Evolutionary conservation across 2,888 invertebrate genomes (phyloP), one percentile per base, ranked within the genome.

Genomic region (Schizotus pectinicornis): DNA sequence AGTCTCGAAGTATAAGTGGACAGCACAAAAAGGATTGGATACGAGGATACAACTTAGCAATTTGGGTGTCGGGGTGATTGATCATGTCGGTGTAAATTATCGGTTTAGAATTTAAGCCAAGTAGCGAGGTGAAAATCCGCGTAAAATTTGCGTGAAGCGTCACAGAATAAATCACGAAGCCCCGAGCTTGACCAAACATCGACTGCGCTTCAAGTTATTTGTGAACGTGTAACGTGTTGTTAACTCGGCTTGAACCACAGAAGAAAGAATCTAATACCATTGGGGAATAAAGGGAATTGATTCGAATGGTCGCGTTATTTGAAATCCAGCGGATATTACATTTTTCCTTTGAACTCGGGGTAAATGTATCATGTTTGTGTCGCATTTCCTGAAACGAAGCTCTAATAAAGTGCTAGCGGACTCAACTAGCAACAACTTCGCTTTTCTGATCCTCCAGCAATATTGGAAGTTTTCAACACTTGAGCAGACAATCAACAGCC

Each of bases 251-350:
- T 22, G 22, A 22, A 22, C 22, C 22, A 22, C 22, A 5, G 33
- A 13, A 14, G 46, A 34, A 50, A 14, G 48, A 53, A 58, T 48
- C 49, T 51, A 59, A 59, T 59, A 54, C 56, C 52, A 42, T 38
- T 42, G 41, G 41, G 45, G 56, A 51, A 63, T 63, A 65, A 65
- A 64, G 65, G 65, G 61, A 72, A 70, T 68, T 65, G 69, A 73
- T 64, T 66, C 64, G 67, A 67, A 65, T 68, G 67, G 67, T 64
- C 67, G 67, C 67, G 64, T 71, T 72, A 73, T 73, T 69, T 67
- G 72, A 70, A 71, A 72, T 70, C 69, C 67, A 63, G 61, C 67
- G 73, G 72, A 73, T 74, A 74, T 75, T 75, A 70, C 72, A 68
- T 74, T 74, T 72, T 73, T 72, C 70, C 72, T 74, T 74, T 74